phyloP scores from a whole-genome alignment of 2,113 vertebrate genomes.

The Orthonyx spaldingii region DNA sequence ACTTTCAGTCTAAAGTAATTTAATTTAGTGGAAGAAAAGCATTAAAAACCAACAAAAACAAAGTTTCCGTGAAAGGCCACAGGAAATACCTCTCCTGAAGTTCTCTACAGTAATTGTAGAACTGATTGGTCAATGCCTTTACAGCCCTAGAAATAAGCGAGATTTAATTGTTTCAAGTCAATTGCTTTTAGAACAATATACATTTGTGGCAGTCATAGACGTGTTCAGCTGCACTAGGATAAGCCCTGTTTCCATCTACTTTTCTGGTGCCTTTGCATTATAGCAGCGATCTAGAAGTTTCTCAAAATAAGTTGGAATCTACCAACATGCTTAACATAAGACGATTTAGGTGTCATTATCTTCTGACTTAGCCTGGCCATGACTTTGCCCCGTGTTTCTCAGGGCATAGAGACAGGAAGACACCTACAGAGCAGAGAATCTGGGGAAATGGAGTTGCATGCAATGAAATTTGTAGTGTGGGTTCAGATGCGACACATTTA shows the following conservation, averaged over 20 bases:
- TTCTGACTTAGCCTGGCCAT: background rate
- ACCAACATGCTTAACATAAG: background rate
- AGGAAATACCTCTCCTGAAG: background rate
- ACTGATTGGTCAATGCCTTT: background rate
- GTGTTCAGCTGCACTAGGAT: background rate
- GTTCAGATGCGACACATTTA: background rate
- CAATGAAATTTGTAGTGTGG: background rate
- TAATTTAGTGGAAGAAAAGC: slow-evolving; percentile 3
- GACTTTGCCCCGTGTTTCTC: background rate
- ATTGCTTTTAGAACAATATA: background rate
- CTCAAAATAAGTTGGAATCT: background rate
- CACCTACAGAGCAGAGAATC: background rate
- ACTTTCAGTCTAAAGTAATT: background rate
- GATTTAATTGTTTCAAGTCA: background rate
- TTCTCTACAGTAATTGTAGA: background rate
- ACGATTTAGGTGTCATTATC: background rate
- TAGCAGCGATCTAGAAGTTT: background rate
- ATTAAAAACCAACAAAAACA: background rate
- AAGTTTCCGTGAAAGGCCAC: background rate
- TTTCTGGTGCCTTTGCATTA: background rate
- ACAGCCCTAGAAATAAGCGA: background rate
- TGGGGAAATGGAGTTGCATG: background rate
- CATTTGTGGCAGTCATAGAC: background rate
- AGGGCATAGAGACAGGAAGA: background rate
- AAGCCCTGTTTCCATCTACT: background rate